These are phyloP conservation scores for Hydractinia symbiolongicarpus DNA, from an alignment of 30 jellyfish, hydroid and myxozoan genomes.

Conservation along the genomic window DNA sequence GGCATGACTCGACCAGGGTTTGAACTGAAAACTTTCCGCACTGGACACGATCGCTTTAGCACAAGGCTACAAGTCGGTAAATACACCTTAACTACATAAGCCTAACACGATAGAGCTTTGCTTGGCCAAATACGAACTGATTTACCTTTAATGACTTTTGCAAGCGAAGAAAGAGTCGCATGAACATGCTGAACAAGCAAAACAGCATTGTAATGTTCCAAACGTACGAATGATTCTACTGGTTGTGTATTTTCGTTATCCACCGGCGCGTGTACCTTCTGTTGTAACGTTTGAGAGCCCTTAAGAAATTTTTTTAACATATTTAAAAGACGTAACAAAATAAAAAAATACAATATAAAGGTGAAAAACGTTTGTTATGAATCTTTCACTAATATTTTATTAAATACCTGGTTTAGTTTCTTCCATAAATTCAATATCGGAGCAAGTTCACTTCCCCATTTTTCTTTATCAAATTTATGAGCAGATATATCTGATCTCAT, in stretches of 20 bases:
- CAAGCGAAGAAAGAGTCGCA: conserved; percentile 84
- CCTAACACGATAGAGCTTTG: too few relatives aligned
- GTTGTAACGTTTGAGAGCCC: conserved; percentile 80
- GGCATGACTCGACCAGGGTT: too few relatives aligned
- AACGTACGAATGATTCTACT: conserved; percentile 59
- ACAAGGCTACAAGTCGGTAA: too few relatives aligned
- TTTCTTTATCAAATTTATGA: conserved; percentile 81
- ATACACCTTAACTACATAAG: too few relatives aligned
- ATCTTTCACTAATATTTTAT: background rate
- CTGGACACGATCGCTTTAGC: too few relatives aligned
- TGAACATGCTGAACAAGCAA: conserved; percentile 77
- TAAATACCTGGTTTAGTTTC: conserved; percentile 76
- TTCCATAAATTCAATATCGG: conserved; percentile 91
- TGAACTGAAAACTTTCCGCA: too few relatives aligned
- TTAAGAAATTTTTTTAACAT: background rate
- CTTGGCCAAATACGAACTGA: background rate
- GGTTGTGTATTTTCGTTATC: conserved; percentile 68
- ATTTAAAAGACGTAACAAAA: background rate
- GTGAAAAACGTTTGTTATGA: too few relatives aligned
- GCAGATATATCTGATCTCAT: conserved; percentile 88
- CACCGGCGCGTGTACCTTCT: conserved; percentile 50
- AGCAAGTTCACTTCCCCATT: conserved; percentile 91
- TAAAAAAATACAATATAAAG: background rate
- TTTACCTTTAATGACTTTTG: conserved; percentile 81
- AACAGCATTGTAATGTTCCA: conserved; percentile 76